A percentile compares a stretch with the other conserved stretches of the same genome.
phyloP scores from a whole-genome alignment of 2,888 invertebrate genomes.

The Athalia rosae region DNA sequence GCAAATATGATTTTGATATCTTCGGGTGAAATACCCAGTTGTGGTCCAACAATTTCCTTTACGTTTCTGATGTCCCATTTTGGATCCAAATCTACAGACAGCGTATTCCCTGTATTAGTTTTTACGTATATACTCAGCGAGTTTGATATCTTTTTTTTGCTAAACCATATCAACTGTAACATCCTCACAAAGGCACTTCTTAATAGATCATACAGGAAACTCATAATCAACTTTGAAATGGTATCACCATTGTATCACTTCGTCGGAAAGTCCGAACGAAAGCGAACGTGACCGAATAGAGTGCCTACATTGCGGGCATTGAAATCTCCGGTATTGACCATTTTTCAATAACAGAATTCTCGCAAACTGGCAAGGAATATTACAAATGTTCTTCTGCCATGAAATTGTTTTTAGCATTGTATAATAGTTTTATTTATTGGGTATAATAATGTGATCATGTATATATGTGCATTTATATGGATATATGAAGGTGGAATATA shows the following conservation, averaged over 20 bases:
- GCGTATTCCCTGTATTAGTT: conserved; percentile 80
- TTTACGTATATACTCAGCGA: conserved; percentile 81
- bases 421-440: conserved; percentile 42
- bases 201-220: conserved; percentile 77
- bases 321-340: no score
- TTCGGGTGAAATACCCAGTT: conserved; percentile 80
- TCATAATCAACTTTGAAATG: conserved; percentile 73
- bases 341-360: no score
- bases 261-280: no score
- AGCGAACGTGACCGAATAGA: no score
- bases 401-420: conserved; percentile 29
- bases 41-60: conserved; percentile 82
- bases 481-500: conserved; percentile 1
- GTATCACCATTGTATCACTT: no score
- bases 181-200: conserved; percentile 78
- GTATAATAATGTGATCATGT: conserved; percentile 34
- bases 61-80: conserved; percentile 85
- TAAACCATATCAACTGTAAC: conserved; percentile 79
- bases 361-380: no score
- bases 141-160: conserved; percentile 78
- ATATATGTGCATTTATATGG: conserved; percentile 5
- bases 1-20: conserved; percentile 88
- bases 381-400: no score
- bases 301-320: no score
- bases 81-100: conserved; percentile 82